These are phyloP conservation scores for Phorcus lineatus DNA, from an alignment of 2,888 invertebrate species.

Conservation along the genomic window DNA sequence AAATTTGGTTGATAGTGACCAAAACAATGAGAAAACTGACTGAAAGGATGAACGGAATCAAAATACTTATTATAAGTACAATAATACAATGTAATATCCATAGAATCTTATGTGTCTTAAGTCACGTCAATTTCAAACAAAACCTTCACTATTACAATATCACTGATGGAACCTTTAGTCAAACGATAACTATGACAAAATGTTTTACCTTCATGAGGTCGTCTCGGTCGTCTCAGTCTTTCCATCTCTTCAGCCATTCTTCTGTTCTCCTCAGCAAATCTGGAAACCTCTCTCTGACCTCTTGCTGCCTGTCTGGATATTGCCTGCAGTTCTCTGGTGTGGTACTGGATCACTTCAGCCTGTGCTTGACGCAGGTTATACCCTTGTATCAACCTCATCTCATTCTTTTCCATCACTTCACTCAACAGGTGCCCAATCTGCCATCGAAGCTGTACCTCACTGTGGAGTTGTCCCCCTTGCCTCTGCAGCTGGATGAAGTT, in stretches of 20 bases:
- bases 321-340: neutral
- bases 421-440: neutral
- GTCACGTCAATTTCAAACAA: too few relatives aligned
- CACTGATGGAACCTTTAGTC: too few relatives aligned
- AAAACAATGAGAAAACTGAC: too few relatives aligned
- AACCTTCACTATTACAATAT: too few relatives aligned
- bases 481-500: slow-evolving; percentile 31
- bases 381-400: neutral
- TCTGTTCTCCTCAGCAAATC: neutral
- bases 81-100: too few relatives aligned
- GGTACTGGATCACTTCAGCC: neutral
- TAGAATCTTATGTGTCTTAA: too few relatives aligned
- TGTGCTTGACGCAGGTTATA: neutral
- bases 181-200: too few relatives aligned
- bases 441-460: neutral
- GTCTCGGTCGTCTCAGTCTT: neutral
- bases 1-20: too few relatives aligned
- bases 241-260: neutral
- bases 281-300: neutral
- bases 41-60: too few relatives aligned
- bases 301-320: neutral
- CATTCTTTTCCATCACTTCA: neutral
- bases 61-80: too few relatives aligned
- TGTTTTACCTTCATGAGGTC: too few relatives aligned
- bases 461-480: slow-evolving; percentile 18